A percentile compares a stretch with the other conserved stretches of the same genome.
Evolutionary conservation across 2,113 vertebrate genomes (phyloP).

Genomic region (Corvus hawaiiensis): DNA sequence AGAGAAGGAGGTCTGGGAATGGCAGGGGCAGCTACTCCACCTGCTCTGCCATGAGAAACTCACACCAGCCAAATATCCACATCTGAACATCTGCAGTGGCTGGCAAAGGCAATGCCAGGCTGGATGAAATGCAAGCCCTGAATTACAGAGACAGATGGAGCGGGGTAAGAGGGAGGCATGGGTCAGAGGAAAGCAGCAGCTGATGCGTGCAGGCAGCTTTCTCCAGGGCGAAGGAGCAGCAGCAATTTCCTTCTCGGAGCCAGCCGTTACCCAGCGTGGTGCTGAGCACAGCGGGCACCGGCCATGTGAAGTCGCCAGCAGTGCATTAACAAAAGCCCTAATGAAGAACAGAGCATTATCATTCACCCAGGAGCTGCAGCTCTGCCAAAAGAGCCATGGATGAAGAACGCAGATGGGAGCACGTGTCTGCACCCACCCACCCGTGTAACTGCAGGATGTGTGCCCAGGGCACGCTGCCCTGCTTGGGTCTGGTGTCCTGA

Average conservation of each 20-base stretch:
- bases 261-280: not conserved
- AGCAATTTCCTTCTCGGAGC: not conserved
- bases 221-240: not conserved
- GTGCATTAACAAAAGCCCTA: not conserved
- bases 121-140: not conserved
- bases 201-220: not conserved
- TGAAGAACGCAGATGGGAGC: not conserved
- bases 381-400: not conserved
- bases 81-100: not conserved
- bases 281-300: not conserved
- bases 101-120: not conserved
- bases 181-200: not conserved
- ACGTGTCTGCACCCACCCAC: not conserved
- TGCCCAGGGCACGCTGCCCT: not conserved
- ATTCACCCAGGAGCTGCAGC: not conserved
- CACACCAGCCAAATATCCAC: not conserved
- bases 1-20: not conserved
- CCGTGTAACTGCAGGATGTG: not conserved
- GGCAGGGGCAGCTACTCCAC: not conserved
- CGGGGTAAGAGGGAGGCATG: not conserved
- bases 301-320: accelerated
- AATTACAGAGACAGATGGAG: not conserved
- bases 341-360: not conserved
- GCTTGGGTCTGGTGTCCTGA: not conserved
- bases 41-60: not conserved